phyloP scores from a whole-genome alignment of 2,888 invertebrate species.

The Acronicta aceris region DNA sequence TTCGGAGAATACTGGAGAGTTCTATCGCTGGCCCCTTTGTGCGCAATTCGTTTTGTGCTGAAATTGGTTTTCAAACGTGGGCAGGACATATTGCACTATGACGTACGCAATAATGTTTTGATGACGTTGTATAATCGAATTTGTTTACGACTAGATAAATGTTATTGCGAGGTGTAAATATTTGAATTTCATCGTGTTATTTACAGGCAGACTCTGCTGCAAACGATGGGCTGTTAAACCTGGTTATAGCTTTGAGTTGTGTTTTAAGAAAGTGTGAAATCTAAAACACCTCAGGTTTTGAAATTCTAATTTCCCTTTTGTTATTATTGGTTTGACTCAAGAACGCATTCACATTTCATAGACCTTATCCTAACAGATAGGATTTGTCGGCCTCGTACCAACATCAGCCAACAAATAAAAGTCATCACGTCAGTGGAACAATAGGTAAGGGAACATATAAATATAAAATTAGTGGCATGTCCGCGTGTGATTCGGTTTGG shows the following conservation, averaged over 20 bases:
- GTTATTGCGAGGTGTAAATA: slow-evolving; percentile 57
- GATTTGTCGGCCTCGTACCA: slow-evolving; percentile 8
- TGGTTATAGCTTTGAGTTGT: slow-evolving; percentile 26
- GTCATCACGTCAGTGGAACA: slow-evolving; percentile 63
- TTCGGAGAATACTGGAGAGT: slow-evolving; percentile 77
- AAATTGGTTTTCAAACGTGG: slow-evolving; percentile 77
- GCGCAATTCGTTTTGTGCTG: slow-evolving; percentile 67
- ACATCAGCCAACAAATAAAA: slow-evolving; percentile 17
- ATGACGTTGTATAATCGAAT: slow-evolving; percentile 63
- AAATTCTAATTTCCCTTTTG: slow-evolving; percentile 22
- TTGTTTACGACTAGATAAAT: slow-evolving; percentile 54
- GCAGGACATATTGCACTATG: slow-evolving; percentile 53
- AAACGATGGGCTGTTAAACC: slow-evolving; percentile 34
- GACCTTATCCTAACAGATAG: not conserved
- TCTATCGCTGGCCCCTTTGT: slow-evolving; percentile 71
- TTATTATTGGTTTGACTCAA: slow-evolving; percentile 17
- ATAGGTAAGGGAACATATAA: slow-evolving; percentile 64
- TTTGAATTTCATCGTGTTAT: slow-evolving; percentile 57
- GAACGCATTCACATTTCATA: not conserved
- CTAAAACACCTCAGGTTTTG: slow-evolving; percentile 28
- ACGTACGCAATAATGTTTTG: slow-evolving; percentile 49
- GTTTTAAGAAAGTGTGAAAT: slow-evolving; percentile 45
- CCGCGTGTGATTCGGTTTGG: slow-evolving; percentile 81
- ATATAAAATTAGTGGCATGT: slow-evolving; percentile 81
- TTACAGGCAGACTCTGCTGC: slow-evolving; percentile 33